Evolutionary conservation across 2,888 invertebrate species (phyloP), one percentile per base, ranked within the genome.

Genomic region (Drosophila trichaetosa): DNA sequence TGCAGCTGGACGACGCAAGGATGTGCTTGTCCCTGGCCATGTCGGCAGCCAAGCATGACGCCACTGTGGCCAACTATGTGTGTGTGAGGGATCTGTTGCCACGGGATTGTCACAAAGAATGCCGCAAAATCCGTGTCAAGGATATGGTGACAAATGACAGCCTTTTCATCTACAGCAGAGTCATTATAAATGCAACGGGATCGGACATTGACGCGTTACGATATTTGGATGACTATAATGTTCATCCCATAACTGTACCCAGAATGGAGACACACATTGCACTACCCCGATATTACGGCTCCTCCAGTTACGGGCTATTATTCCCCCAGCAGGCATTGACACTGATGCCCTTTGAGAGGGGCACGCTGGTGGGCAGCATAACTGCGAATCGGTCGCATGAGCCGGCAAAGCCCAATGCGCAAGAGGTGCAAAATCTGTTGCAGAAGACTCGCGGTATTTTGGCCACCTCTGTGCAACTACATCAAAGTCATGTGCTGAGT

Each of bases 1-100:
- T 98, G 31, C 99, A 99, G 92, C 98, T 99, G 94, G 99, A 99
- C 93, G 99, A 99, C 93, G 99, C 99, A 0, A 95, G 99, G 75
- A 99, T 99, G 99, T 99, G 99, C 93, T 93, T 99, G 74, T 97
- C 99, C 0, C 96, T 99, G 69, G 98, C 98, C 0, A 93, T 99
- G 77, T 98, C 99, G 0, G 99, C 99, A 0, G 97, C 98, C 2
- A 95, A 98, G 42, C 96, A 98, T 87, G 99, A 99, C 57, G 99
- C 99, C 38, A 97, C 97, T 24, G 96, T 98, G 60, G 96, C 96
- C 31, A 99, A 99, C 94, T 99, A 99, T 93, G 96, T 97, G 33
- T 95, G 95, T 89, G 98, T 97, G 3, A 93, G 95, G 13, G 95
- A 95, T 76, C 94, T 99, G 13, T 91, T 65, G 98, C 98, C 82